Evolutionary conservation across 2,113 vertebrate genomes (phyloP).

Genomic region (Merops nubicus): DNA sequence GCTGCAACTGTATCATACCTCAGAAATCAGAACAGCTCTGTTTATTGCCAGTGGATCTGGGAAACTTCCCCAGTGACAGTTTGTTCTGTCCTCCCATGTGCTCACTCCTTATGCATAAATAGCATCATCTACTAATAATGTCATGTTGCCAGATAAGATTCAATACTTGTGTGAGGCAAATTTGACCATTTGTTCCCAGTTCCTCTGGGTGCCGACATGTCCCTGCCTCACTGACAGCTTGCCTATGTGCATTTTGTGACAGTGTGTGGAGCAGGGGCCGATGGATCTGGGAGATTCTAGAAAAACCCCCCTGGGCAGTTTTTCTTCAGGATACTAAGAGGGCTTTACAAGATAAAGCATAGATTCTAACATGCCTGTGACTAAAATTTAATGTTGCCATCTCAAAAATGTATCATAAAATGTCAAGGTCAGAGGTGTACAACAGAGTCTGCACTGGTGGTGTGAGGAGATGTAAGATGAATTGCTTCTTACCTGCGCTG

Average conservation of each 20-base stretch:
- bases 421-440: background rate
- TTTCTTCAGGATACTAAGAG: background rate
- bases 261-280: background rate
- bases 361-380: background rate
- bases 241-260: background rate
- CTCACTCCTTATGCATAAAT: background rate
- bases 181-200: background rate
- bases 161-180: background rate
- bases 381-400: background rate
- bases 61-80: background rate
- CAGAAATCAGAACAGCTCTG: background rate
- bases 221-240: background rate
- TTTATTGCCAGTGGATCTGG: background rate
- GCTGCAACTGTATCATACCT: background rate
- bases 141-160: background rate
- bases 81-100: background rate
- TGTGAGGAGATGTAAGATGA: background rate
- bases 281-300: background rate
- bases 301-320: background rate
- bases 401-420: background rate
- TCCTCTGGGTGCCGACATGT: background rate
- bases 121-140: background rate
- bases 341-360: background rate
- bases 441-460: background rate
- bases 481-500: conserved; percentile 80